A percentile compares a stretch with the other conserved stretches of the same genome.
These are phyloP conservation scores for Dermolepida albohirtum DNA, from an alignment of 2,888 invertebrate genomes.

Conservation along the genomic window DNA sequence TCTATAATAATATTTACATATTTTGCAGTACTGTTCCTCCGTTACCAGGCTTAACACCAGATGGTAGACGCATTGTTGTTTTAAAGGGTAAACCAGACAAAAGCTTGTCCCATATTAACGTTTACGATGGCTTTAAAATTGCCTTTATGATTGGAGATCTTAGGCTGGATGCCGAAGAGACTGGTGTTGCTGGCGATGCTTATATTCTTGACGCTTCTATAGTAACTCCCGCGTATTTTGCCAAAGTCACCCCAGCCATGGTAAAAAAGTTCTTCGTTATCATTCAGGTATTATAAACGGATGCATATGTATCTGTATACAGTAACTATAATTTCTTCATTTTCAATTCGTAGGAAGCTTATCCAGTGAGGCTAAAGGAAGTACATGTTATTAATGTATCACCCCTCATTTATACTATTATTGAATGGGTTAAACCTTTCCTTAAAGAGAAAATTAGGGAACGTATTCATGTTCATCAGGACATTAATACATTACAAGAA, in stretches of 20 bases:
- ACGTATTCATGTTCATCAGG: slow-evolving; percentile 83
- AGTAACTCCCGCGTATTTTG: slow-evolving; percentile 83
- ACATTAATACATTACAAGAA: slow-evolving; percentile 79
- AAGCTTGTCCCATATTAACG: slow-evolving; percentile 76
- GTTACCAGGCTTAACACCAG: slow-evolving; percentile 83
- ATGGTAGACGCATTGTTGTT: slow-evolving; percentile 81
- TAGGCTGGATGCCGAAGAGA: slow-evolving; percentile 79
- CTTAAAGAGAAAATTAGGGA: slow-evolving; percentile 88
- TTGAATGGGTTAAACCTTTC: slow-evolving; percentile 88
- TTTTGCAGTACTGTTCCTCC: slow-evolving; percentile 79
- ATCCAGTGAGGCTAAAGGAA: slow-evolving; percentile 88
- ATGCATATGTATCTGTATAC: too few species aligned
- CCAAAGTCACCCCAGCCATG: slow-evolving; percentile 84
- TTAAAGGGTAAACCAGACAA: slow-evolving; percentile 80
- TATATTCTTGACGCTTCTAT: slow-evolving; percentile 84
- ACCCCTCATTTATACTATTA: slow-evolving; percentile 85
- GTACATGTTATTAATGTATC: slow-evolving; percentile 88
- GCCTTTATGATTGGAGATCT: slow-evolving; percentile 88
- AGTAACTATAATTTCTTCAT: background rate
- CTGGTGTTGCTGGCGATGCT: slow-evolving; percentile 87
- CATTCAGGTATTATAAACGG: slow-evolving; percentile 70
- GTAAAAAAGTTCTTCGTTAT: slow-evolving; percentile 89
- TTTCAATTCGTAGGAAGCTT: slow-evolving; percentile 76
- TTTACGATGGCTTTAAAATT: slow-evolving; percentile 83
- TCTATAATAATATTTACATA: background rate